Conservation (phyloP, 2,888 invertebrate species). For the Oscheius sp. region DNA sequence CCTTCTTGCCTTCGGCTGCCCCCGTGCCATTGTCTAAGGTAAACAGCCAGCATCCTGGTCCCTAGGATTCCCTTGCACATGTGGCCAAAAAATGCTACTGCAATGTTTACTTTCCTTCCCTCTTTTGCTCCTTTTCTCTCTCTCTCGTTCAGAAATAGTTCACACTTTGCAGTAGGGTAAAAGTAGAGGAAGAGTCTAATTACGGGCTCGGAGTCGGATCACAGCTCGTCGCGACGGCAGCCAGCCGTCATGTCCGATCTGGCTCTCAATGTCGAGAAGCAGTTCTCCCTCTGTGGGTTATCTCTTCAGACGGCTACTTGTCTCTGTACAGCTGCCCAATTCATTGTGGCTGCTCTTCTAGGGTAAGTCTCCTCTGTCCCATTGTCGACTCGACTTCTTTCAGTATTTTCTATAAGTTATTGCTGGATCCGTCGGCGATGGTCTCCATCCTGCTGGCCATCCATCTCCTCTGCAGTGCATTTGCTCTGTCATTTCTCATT, state of each 20-base stretch:
- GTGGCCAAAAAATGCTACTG: neutral
- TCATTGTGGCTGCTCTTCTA: slow-evolving; percentile 15
- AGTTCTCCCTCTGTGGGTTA: slow-evolving; percentile 34
- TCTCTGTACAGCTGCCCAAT: slow-evolving; percentile 32
- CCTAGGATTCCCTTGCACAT: neutral
- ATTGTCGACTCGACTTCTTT: neutral
- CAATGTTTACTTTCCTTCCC: neutral
- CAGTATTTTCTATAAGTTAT: slow-evolving; percentile 51
- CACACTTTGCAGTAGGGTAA: neutral
- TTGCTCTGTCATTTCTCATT: slow-evolving; percentile 47
- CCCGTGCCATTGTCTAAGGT: slow-evolving; percentile 12
- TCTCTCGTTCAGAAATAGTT: slow-evolving; percentile 1
- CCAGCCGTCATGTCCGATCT: slow-evolving; percentile 31
- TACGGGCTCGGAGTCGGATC: slow-evolving; percentile 30
- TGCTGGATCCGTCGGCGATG: slow-evolving; percentile 48
- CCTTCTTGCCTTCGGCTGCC: neutral
- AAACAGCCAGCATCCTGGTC: slow-evolving; percentile 6
- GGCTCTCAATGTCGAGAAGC: slow-evolving; percentile 35
- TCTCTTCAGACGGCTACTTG: slow-evolving; percentile 19
- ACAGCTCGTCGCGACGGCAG: neutral
- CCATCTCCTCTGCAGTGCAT: slow-evolving; percentile 49
- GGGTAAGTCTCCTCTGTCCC: slow-evolving; percentile 23
- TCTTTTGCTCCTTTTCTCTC: neutral
- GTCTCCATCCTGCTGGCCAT: slow-evolving; percentile 56
- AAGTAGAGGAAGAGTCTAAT: slow-evolving; percentile 9